A percentile compares a stretch with the other conserved stretches of the same genome.
Conservation (phyloP, 1,140 invertebrate genomes). For the Amyelois transitella region DNA sequence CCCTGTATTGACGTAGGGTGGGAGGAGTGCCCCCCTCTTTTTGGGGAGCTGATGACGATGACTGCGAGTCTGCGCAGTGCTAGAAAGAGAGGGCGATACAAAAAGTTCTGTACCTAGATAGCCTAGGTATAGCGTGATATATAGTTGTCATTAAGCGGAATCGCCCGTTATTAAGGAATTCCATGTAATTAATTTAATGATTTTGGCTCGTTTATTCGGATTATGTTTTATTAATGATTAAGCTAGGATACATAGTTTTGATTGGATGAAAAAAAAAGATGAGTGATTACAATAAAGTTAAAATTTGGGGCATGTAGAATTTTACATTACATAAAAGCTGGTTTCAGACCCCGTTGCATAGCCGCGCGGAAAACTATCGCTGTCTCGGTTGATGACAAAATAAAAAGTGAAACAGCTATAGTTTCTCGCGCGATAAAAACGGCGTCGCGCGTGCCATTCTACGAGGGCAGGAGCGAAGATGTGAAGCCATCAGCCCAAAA, state of each 20-base stretch:
- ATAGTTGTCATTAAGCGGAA: constrained; percentile 41
- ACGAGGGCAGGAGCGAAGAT: too few relatives aligned
- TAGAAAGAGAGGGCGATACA: constrained; percentile 34
- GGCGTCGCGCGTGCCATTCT: too few relatives aligned
- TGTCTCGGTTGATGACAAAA: too few relatives aligned
- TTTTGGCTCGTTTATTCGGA: not conserved
- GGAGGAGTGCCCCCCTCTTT: constrained; percentile 16
- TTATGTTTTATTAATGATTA: not conserved
- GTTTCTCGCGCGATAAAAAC: too few relatives aligned
- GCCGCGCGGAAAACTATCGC: too few relatives aligned
- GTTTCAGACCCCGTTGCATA: too few relatives aligned
- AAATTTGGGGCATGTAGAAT: too few relatives aligned
- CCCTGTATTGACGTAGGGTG: constrained; percentile 51
- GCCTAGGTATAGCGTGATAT: constrained; percentile 26
- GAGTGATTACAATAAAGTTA: too few relatives aligned
- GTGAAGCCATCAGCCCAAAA: too few relatives aligned
- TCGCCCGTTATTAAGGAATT: constrained; percentile 29
- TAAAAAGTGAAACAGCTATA: too few relatives aligned
- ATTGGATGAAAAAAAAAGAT: too few relatives aligned
- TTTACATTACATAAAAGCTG: too few relatives aligned
- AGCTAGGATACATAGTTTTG: not conserved
- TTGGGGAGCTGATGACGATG: constrained; percentile 47
- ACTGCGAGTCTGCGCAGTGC: constrained; percentile 60
- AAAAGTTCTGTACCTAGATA: constrained; percentile 15
- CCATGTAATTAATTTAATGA: not conserved